Conservation (phyloP, 2,888 invertebrate species). For the Oscheius sp. region DNA sequence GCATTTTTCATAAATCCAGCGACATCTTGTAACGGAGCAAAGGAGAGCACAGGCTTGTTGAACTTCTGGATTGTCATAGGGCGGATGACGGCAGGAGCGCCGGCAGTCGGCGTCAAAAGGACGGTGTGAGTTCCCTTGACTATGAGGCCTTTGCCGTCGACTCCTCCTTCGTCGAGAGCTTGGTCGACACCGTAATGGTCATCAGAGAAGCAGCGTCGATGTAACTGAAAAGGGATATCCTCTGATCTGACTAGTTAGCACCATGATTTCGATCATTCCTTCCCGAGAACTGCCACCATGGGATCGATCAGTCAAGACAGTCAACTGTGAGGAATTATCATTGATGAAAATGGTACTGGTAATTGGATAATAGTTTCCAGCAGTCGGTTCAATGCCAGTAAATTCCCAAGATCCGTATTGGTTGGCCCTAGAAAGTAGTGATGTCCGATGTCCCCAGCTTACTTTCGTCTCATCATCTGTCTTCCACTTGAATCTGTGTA, state of each 20-base stretch:
- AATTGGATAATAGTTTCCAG: constrained; percentile 93
- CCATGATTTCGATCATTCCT: constrained; percentile 67
- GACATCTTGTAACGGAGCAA: constrained; percentile 42
- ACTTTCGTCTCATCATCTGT: constrained; percentile 67
- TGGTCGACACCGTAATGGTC: constrained; percentile 94
- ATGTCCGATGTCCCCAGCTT: constrained; percentile 21
- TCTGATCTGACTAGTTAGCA: background rate
- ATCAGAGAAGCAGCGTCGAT: constrained; percentile 85
- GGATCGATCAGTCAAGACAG: constrained; percentile 75
- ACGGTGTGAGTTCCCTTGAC: constrained; percentile 63
- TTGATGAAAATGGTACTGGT: constrained; percentile 76
- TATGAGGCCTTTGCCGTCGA: constrained; percentile 74
- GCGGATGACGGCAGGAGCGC: constrained; percentile 46
- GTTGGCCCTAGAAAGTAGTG: constrained; percentile 51
- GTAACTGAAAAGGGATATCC: constrained; percentile 78
- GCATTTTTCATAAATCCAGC: constrained; percentile 38
- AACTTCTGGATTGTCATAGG: constrained; percentile 59
- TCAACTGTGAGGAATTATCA: constrained; percentile 70
- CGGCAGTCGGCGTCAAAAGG: constrained; percentile 45
- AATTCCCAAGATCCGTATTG: constrained; percentile 82
- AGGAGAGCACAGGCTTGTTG: constrained; percentile 62
- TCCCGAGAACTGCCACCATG: constrained; percentile 69
- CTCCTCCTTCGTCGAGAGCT: constrained; percentile 84
- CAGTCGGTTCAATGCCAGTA: constrained; percentile 81
- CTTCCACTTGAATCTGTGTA: constrained; percentile 95